Conservation (phyloP, 2,113 vertebrate species). For the Eidolon helvum region DNA sequence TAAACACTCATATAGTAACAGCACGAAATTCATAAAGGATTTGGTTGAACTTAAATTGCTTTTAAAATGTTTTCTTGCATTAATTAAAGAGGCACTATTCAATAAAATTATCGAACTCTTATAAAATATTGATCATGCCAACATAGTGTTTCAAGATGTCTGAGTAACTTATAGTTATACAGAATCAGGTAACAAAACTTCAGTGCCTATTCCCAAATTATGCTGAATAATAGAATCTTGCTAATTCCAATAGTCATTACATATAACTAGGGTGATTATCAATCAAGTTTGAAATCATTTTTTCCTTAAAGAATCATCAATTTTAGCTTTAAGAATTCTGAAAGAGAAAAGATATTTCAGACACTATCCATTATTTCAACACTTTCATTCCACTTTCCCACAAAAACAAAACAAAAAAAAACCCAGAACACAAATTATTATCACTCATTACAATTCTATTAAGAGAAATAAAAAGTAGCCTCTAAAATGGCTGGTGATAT, state of each 20-base stretch:
- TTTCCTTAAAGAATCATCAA: neutral
- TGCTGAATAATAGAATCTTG: neutral
- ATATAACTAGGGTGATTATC: neutral
- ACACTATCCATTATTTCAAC: neutral
- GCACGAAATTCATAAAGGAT: neutral
- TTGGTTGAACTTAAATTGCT: neutral
- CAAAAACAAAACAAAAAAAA: slow-evolving; percentile 27
- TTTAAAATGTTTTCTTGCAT: neutral
- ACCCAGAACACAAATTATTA: neutral
- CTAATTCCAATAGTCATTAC: neutral
- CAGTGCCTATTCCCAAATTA: neutral
- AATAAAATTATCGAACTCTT: neutral
- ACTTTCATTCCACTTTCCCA: neutral
- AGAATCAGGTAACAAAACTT: neutral
- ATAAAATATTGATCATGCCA: neutral
- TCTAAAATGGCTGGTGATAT: neutral
- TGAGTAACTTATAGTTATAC: neutral
- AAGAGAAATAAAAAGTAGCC: neutral
- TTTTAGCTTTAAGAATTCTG: neutral
- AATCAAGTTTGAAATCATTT: neutral
- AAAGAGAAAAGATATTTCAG: neutral
- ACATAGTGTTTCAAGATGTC: neutral
- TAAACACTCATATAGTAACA: neutral
- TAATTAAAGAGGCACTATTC: neutral
- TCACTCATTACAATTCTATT: neutral